Conservation (phyloP, 2,113 vertebrate genomes). For the Limanda limanda region DNA sequence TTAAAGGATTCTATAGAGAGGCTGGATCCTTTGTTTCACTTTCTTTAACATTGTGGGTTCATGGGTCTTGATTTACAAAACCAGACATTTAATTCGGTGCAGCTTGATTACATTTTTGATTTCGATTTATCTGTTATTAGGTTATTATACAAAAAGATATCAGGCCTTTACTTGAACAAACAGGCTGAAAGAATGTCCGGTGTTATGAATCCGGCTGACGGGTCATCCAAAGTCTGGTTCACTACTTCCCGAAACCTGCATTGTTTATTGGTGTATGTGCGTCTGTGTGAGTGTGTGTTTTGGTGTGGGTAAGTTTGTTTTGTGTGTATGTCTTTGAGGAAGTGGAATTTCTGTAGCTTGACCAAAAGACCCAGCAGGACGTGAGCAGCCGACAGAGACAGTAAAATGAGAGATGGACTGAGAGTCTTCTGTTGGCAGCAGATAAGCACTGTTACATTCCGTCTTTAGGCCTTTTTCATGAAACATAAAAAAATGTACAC, state of each 20-base stretch:
- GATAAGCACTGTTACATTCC: constrained; percentile 33
- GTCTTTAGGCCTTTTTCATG: not conserved
- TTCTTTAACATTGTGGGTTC: no score
- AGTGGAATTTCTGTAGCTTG: no score
- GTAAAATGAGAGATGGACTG: constrained; percentile 32
- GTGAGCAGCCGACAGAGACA: not conserved
- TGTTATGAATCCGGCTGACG: not conserved
- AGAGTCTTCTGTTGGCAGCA: constrained; percentile 40
- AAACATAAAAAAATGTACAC: constrained; percentile 6
- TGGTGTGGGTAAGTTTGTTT: not conserved
- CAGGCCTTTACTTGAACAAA: not conserved
- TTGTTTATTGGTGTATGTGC: not conserved
- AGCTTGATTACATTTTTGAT: not conserved
- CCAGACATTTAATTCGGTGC: no score
- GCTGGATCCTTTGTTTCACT: no score
- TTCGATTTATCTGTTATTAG: no score
- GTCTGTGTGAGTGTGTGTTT: not conserved
- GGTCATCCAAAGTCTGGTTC: not conserved
- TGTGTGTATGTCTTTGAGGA: not conserved
- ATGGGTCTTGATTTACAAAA: no score
- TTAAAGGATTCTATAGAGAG: no score
- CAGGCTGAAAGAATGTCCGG: not conserved
- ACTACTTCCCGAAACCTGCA: not conserved
- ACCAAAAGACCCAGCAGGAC: no score
- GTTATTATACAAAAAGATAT: not conserved